phyloP scores from a whole-genome alignment of 2,888 invertebrate genomes.

The Cheilosia scutellata region DNA sequence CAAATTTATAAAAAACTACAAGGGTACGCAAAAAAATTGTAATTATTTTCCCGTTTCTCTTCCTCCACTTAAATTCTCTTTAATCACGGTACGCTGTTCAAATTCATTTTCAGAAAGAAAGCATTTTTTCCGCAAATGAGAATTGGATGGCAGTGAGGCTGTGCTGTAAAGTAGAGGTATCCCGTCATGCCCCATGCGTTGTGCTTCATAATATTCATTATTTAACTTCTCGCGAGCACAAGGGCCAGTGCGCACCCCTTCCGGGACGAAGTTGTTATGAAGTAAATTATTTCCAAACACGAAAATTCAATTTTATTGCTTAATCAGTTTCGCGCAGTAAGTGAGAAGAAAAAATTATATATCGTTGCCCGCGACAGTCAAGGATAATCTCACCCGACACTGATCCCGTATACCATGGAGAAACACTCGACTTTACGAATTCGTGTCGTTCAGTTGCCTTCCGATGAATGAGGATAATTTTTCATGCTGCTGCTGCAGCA shows the following conservation, averaged over 20 bases:
- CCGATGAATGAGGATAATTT: slow-evolving; percentile 24
- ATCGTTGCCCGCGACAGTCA: not conserved
- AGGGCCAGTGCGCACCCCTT: not conserved
- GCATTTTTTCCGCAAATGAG: slow-evolving; percentile 21
- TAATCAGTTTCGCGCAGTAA: slow-evolving; percentile 56
- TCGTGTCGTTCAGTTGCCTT: slow-evolving; percentile 9
- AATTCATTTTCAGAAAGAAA: slow-evolving; percentile 2
- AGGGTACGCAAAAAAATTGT: slow-evolving; percentile 11
- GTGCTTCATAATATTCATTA: slow-evolving; percentile 50
- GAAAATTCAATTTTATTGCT: slow-evolving; percentile 64
- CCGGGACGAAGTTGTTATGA: slow-evolving; percentile 31
- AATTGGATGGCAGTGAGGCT: not conserved
- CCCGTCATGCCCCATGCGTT: slow-evolving; percentile 11
- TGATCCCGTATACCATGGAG: not conserved
- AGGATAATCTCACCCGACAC: slow-evolving; percentile 3
- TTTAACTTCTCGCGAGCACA: slow-evolving; percentile 24
- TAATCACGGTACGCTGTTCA: slow-evolving; percentile 10
- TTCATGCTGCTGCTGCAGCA: slow-evolving; percentile 25
- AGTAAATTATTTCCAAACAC: slow-evolving; percentile 52
- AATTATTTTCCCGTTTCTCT: slow-evolving; percentile 27
- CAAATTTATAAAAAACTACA: slow-evolving; percentile 25
- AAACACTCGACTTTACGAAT: slow-evolving; percentile 20
- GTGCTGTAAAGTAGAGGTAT: not conserved
- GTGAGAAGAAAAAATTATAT: not conserved
- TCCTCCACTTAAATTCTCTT: not conserved